phyloP scores from a whole-genome alignment of 2,888 invertebrate species.

The Eristalinus sepulchralis region DNA sequence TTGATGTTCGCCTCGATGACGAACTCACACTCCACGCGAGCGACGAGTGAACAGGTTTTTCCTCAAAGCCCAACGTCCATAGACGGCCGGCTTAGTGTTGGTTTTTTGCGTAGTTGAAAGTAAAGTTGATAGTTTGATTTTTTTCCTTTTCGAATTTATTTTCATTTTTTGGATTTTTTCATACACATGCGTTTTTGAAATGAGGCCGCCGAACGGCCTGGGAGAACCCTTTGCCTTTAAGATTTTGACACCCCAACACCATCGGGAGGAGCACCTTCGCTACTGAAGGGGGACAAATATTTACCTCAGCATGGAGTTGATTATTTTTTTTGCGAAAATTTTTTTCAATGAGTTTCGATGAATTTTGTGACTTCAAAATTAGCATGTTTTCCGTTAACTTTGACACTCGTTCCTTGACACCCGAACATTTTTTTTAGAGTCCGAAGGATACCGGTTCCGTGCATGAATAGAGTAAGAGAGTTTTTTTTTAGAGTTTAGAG shows the following conservation, averaged over 20 bases:
- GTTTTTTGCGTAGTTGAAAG: conserved; percentile 18
- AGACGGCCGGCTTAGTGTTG: conserved; percentile 28
- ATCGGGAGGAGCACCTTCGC: not conserved
- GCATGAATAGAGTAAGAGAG: not conserved
- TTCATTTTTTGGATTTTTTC: not conserved
- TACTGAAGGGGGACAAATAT: not conserved
- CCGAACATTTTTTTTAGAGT: not conserved
- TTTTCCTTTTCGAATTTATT: not conserved
- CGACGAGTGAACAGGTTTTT: conserved; percentile 38
- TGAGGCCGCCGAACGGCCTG: not conserved
- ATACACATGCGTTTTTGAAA: not conserved
- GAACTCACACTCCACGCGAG: conserved; percentile 14
- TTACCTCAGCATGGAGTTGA: not conserved
- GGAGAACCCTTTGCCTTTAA: not conserved
- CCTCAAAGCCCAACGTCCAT: conserved; percentile 20
- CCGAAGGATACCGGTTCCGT: not conserved
- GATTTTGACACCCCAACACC: not conserved
- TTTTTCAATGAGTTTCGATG: not conserved
- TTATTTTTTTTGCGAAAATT: not conserved
- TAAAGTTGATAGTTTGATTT: conserved; percentile 22
- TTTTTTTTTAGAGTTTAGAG: not conserved
- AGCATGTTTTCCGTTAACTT: not conserved
- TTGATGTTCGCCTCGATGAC: conserved; percentile 53
- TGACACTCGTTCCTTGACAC: not conserved
- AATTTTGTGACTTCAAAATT: not conserved